Conservation (phyloP, 1,140 invertebrate species). For the Saccostrea echinata region DNA sequence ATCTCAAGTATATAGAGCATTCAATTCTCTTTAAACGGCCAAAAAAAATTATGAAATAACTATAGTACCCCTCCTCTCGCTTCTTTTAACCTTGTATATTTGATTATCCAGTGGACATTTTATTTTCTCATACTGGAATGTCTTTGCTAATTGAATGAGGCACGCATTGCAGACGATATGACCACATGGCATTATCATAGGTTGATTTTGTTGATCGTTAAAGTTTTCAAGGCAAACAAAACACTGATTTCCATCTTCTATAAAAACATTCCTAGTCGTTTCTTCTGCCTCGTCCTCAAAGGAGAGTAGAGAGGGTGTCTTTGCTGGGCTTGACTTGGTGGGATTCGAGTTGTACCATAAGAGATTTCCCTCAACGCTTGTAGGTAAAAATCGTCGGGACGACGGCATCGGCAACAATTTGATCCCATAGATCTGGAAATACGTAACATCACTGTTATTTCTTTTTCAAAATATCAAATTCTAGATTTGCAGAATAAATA, state of each 20-base stretch:
- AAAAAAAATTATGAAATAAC: no score
- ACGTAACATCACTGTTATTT: not conserved
- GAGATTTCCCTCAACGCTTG: no score
- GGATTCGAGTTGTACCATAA: no score
- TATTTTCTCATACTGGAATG: not conserved
- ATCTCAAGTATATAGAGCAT: no score
- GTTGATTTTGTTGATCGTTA: not conserved
- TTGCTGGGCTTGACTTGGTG: no score
- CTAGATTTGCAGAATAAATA: no score
- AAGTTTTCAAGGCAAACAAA: slow-evolving; percentile 17
- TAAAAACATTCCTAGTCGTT: not conserved
- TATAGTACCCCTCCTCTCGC: not conserved
- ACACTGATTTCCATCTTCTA: not conserved
- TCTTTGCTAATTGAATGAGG: not conserved
- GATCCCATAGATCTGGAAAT: not conserved
- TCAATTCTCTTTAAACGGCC: not conserved
- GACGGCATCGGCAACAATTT: not conserved
- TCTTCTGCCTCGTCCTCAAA: not conserved
- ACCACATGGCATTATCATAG: not conserved
- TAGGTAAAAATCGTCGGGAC: no score
- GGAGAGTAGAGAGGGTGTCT: not conserved
- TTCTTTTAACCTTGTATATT: not conserved
- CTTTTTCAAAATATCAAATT: no score
- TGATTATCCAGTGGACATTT: not conserved
- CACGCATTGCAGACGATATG: not conserved